phyloP scores from a whole-genome alignment of 2,797 vertebrate species.

The Phylloscopus collybita region DNA sequence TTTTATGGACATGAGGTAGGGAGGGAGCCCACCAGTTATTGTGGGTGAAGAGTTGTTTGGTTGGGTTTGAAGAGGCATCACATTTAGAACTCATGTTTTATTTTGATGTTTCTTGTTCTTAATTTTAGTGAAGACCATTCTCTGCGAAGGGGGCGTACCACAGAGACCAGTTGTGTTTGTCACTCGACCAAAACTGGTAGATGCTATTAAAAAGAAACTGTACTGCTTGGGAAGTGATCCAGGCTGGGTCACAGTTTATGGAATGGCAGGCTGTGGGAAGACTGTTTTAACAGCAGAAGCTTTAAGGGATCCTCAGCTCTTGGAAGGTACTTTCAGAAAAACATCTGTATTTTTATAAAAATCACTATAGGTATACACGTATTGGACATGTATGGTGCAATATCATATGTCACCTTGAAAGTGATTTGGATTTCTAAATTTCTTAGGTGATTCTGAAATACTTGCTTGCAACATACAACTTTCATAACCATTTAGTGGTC shows the following conservation, averaged over 20 bases:
- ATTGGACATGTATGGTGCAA: neutral
- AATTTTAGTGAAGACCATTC: conserved; percentile 80
- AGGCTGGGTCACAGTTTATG: conserved; percentile 94
- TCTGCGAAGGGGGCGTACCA: conserved; percentile 94
- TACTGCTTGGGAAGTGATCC: conserved; percentile 78
- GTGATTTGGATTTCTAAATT: neutral
- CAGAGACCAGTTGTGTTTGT: conserved; percentile 96
- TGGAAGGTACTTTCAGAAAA: conserved; percentile 81
- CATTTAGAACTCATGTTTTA: neutral
- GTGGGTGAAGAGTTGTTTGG: neutral
- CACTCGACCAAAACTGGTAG: conserved; percentile 83
- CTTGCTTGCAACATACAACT: neutral
- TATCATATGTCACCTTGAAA: neutral
- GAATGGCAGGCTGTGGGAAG: conserved; percentile 98
- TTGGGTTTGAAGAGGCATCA: neutral
- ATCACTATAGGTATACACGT: rapidly evolving
- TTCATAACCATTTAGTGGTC: neutral
- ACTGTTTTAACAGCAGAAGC: conserved; percentile 95
- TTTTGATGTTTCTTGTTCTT: neutral
- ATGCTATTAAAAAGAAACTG: conserved; percentile 85
- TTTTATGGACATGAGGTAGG: neutral
- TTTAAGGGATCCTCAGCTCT: conserved; percentile 85
- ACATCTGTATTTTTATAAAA: neutral
- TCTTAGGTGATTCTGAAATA: neutral
- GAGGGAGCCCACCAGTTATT: neutral